Base-by-base conservation (phyloP, 2,113 vertebrate genomes). In the Hemichromis elongatus region DNA sequence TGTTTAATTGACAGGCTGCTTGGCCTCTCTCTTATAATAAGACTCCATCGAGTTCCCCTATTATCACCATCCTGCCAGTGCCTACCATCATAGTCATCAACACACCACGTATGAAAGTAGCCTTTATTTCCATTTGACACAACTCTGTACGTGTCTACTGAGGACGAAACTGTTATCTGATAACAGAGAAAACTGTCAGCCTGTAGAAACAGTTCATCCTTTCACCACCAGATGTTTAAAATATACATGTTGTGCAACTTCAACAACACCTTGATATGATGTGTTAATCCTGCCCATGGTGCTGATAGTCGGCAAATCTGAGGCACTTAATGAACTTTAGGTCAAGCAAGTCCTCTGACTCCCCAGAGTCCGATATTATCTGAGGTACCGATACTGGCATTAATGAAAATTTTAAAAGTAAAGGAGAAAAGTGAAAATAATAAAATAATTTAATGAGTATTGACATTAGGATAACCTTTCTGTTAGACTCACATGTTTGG, bases 21-120 rank as follows among this genome's bases (percentile, higher is more conserved):
- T 91, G 73, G 91, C 91, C 75, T 86, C 85, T 84, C 80, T 79
- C 33, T 77, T 53, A 42, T 84, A 90, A 90, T 90, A 89, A 59
- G 82, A 70, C 75, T 24, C 77, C 30, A 40, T 82, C 47, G 53
- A 84, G 21, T 52, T 68, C 18, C 12, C 59, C 53, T 85, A 89
- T 93, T 82, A 93, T 92, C 79, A 86, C 56, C 81, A 77, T n/a
- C n/a, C 80, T 68, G 52, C 66, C 61, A 35, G 63, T 37, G 68
- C 45, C 16, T 35, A 55, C 53, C 68, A 78, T 52, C 33, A 11
- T 33, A 77, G 45, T 37, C 55, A 81, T 45, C 30, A 81, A 81
- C 37, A 56, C 21, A 40, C 11, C 4, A 45, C 40, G 18, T 54
- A 82, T 50, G 33, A 82, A 87, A 82, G 55, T 9, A 56, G 30